phyloP scores from a whole-genome alignment of 2,888 invertebrate species.

The Pediacus dermestoides region DNA sequence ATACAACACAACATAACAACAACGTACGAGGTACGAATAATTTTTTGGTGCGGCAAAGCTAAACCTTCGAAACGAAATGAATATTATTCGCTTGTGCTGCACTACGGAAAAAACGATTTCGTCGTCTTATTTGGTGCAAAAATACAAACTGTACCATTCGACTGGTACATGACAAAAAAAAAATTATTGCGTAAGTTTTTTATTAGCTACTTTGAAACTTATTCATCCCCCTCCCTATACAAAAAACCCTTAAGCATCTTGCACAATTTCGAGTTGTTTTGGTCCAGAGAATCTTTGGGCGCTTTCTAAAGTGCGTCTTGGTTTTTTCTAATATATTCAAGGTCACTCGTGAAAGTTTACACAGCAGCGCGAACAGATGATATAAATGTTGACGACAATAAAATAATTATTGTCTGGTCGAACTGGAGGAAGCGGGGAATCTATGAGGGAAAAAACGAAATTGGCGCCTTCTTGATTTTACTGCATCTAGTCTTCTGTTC shows the following conservation, averaged over 20 bases:
- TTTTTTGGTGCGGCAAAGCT: slow-evolving; percentile 21
- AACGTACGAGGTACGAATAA: slow-evolving; percentile 21
- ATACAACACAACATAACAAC: slow-evolving; percentile 14
- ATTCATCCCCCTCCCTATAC: neutral
- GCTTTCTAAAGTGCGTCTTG: slow-evolving; percentile 27
- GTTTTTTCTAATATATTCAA: slow-evolving; percentile 27
- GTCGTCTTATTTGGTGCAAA: slow-evolving; percentile 14
- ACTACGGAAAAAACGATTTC: slow-evolving; percentile 17
- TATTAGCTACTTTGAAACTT: neutral
- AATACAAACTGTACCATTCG: slow-evolving; percentile 28
- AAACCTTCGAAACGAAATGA: slow-evolving; percentile 31
- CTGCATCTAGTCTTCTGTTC: slow-evolving; percentile 20
- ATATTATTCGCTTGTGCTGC: slow-evolving; percentile 30
- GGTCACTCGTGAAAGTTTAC: slow-evolving; percentile 40
- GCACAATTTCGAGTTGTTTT: slow-evolving; percentile 9
- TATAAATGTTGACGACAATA: slow-evolving; percentile 15
- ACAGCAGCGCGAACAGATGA: slow-evolving; percentile 23
- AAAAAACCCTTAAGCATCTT: neutral
- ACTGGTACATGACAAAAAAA: slow-evolving; percentile 31
- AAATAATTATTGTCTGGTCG: too few species aligned
- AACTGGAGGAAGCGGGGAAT: too few species aligned
- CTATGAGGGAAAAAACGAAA: too few species aligned
- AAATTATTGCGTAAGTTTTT: slow-evolving; percentile 23
- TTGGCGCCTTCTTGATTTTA: too few species aligned
- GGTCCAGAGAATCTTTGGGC: slow-evolving; percentile 9